phyloP scores from a whole-genome alignment of 2,113 vertebrate species.

The Gadus macrocephalus region DNA sequence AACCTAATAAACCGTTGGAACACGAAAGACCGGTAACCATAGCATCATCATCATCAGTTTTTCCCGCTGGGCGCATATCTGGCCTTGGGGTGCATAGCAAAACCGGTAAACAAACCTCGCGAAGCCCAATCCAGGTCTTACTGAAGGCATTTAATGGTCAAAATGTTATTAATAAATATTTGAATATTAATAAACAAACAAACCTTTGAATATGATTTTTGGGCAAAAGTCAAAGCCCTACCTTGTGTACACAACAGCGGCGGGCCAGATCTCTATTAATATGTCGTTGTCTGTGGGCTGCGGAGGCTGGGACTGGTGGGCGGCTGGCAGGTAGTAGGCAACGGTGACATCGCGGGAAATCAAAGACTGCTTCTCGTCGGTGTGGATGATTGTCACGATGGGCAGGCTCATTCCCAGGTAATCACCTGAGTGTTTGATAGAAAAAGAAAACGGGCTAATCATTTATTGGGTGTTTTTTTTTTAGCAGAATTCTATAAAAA shows the following conservation, averaged over 20 bases:
- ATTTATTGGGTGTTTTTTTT: not conserved
- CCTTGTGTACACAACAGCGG: constrained; percentile 77
- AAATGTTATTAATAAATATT: too few species aligned
- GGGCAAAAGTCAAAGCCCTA: constrained; percentile 24
- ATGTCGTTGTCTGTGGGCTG: constrained; percentile 74
- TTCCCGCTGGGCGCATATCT: too few species aligned
- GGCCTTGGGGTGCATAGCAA: too few species aligned
- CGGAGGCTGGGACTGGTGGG: constrained; percentile 77
- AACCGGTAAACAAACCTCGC: too few species aligned
- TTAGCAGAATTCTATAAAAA: not conserved
- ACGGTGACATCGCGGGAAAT: constrained; percentile 71
- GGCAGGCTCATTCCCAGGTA: constrained; percentile 86
- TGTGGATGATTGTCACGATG: constrained; percentile 81
- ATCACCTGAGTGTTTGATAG: constrained; percentile 37
- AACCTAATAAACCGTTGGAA: too few species aligned
- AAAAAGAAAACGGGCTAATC: not conserved
- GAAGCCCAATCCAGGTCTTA: too few species aligned
- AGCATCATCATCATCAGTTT: too few species aligned
- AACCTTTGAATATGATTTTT: too few species aligned
- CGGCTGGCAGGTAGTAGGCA: constrained; percentile 78
- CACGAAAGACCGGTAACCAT: too few species aligned
- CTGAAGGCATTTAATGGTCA: too few species aligned
- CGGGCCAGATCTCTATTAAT: constrained; percentile 81
- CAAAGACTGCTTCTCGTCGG: constrained; percentile 59
- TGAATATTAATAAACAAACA: too few species aligned